phyloP scores from a whole-genome alignment of 2,888 invertebrate species.

The Ischnura elegans region DNA sequence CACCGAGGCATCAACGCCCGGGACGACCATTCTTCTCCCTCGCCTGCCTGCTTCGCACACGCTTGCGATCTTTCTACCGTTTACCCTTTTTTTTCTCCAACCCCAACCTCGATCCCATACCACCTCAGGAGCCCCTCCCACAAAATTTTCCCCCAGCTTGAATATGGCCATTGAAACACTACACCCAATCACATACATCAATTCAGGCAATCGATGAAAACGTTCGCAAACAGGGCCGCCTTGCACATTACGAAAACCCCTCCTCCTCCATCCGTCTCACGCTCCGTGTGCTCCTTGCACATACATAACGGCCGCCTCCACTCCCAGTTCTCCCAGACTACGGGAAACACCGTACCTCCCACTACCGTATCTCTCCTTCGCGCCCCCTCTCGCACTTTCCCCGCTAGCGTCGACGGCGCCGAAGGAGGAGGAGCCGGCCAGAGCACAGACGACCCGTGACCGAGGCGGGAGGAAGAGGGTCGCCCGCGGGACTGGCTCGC shows the following conservation, averaged over 20 bases:
- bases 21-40: constrained; percentile 4
- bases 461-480: not conserved
- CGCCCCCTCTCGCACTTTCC: not conserved
- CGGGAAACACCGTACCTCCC: not conserved
- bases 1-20: constrained; percentile 13
- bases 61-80: not conserved
- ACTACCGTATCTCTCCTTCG: too few species aligned
- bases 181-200: constrained; percentile 60
- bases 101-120: not conserved
- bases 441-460: constrained; percentile 23
- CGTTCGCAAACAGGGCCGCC: constrained; percentile 23
- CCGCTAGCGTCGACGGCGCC: not conserved
- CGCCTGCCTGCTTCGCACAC: not conserved
- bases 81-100: not conserved
- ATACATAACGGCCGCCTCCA: not conserved
- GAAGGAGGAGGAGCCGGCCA: not conserved
- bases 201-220: constrained; percentile 64
- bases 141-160: not conserved
- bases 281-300: too few species aligned
- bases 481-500: not conserved
- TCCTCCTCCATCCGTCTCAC: not conserved
- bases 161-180: constrained; percentile 61
- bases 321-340: not conserved
- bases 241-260: not conserved
- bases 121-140: not conserved